phyloP scores from a whole-genome alignment of 1,140 invertebrate genomes.

The Chlorops oryzae region DNA sequence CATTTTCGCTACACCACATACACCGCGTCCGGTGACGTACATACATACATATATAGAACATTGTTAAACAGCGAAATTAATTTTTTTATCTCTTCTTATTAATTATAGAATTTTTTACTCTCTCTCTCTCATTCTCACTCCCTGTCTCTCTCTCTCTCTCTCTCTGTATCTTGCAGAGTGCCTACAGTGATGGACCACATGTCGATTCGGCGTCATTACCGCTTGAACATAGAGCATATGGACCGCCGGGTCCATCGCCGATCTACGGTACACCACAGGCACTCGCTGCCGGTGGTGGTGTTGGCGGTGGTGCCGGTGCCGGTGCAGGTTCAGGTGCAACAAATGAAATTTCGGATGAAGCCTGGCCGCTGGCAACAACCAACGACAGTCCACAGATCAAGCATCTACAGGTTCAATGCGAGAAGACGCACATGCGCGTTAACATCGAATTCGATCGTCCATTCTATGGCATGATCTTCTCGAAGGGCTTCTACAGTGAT shows the following conservation, averaged over 20 bases:
- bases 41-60: no score
- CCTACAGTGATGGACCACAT: slow-evolving; percentile 65
- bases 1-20: no score
- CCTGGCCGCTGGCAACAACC: slow-evolving; percentile 70
- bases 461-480: slow-evolving; percentile 94
- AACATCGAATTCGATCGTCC: slow-evolving; percentile 91
- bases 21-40: no score
- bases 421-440: slow-evolving; percentile 91
- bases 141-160: no score
- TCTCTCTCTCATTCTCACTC: no score
- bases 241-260: slow-evolving; percentile 59
- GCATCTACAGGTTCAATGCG: slow-evolving; percentile 87
- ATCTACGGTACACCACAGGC: slow-evolving; percentile 53
- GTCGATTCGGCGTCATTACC: slow-evolving; percentile 71
- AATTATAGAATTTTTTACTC: no score
- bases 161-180: slow-evolving; percentile 65
- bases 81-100: no score
- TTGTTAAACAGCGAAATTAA: no score
- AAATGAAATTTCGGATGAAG: slow-evolving; percentile 51
- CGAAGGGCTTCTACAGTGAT: slow-evolving; percentile 86
- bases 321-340: slow-evolving; percentile 38
- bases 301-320: slow-evolving; percentile 38
- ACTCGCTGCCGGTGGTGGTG: slow-evolving; percentile 33
- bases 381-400: slow-evolving; percentile 84
- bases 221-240: slow-evolving; percentile 69